Base-by-base conservation (phyloP, 2,797 vertebrate species). In the Perodicticus potto region DNA sequence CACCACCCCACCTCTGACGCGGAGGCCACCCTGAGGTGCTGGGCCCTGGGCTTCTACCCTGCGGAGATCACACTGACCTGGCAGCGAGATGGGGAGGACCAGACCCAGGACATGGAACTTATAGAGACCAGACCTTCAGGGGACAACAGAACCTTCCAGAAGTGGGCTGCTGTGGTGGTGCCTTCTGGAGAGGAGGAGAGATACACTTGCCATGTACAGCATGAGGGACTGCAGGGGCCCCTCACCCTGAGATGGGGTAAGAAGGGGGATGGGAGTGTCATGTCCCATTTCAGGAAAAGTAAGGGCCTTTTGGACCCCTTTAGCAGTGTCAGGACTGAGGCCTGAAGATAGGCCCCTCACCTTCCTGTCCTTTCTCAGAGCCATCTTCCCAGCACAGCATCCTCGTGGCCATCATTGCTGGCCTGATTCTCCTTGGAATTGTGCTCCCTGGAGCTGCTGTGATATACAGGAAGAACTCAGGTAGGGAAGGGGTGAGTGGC, bases 161-260 rank as follows among this genome's bases (percentile, higher is more conserved):
- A 49, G 49, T 49, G 49, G 49, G 49, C 49, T 3, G 49, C 49
- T 49, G 49, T 49, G 49, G 49, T 49, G 49, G 49, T 49, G 49
- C 49, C 49, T 49, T 89, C 49, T 17, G 93, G 95, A 20, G 14
- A 93, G 73, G 93, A 86, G 61, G 78, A 93, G 55, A 90, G 14
- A 43, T 93, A 94, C 70, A 84, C 23, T 0, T 86, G 74, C 32
- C 67, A 22, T 7, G 91, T 85, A 70, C 5, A n/a, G 0, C 91
- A 93, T 3, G 20, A 89, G 37, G 80, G 74, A 20, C 74, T 90
- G 67, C 32, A 11, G 1, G 29, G 91, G 88, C 95, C 83, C 83
- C 29, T 25, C 23, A 93, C 3, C 17, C 78, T 69, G 80, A 94
- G 12, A 43, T 92, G 80, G 80, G 45, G 85, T 96, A 43, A 43